Evolutionary conservation across 2,797 vertebrate genomes (phyloP).

Genomic region (Glyptemys insculpta): DNA sequence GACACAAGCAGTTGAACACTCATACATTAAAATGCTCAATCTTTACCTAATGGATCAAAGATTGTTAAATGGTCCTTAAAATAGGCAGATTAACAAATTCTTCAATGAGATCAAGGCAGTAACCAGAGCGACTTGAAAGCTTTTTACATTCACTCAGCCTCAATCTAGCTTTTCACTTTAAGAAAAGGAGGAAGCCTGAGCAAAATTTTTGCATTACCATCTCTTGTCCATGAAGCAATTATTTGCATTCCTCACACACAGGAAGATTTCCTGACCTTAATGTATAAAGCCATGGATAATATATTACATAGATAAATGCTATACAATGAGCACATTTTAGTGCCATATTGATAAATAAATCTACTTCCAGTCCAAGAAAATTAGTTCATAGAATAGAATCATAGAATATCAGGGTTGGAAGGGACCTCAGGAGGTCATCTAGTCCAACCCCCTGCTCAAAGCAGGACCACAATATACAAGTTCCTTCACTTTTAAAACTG

Average conservation of each 20-base stretch:
- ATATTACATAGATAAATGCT: not conserved
- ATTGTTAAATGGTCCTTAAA: slow-evolving; percentile 24
- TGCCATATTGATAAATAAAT: not conserved
- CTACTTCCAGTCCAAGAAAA: not conserved
- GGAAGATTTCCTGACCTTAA: not conserved
- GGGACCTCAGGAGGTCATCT: too few species aligned
- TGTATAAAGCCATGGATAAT: not conserved
- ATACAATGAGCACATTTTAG: not conserved
- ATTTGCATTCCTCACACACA: not conserved
- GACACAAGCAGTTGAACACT: not conserved
- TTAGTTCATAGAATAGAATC: not conserved
- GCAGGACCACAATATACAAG: too few species aligned
- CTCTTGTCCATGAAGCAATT: not conserved
- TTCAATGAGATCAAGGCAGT: slow-evolving; percentile 9
- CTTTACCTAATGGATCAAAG: slow-evolving; percentile 44
- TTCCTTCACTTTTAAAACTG: not conserved
- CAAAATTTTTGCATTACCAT: not conserved
- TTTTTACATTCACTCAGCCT: slow-evolving; percentile 14
- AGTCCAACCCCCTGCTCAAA: too few species aligned
- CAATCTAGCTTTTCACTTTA: slow-evolving; percentile 1
- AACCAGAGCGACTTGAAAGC: not conserved
- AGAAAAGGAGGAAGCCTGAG: not conserved
- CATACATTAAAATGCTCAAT: slow-evolving; percentile 21
- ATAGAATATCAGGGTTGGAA: too few species aligned
- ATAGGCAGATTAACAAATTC: slow-evolving; percentile 18